Evolutionary conservation across 2,113 vertebrate genomes (phyloP), one percentile per base, ranked within the genome.

Genomic region (Cyanoliseus patagonus): DNA sequence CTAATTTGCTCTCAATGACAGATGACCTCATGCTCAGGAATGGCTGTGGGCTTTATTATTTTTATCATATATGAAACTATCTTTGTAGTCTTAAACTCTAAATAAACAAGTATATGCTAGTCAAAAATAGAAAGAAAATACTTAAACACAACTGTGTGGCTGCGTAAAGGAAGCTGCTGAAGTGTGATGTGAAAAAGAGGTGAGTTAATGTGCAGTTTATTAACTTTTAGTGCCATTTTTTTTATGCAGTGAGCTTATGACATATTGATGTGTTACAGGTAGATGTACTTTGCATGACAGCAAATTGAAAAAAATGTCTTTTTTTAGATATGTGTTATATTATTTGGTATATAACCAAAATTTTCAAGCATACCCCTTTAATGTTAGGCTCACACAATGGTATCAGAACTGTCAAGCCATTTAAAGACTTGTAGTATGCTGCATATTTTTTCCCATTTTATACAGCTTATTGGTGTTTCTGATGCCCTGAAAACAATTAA

Each of bases 11-110:
- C 13, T 59, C 7, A 16, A 83, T 92, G 86, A 90, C 87, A 94
- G 90, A 83, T 47, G 75, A 90, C 47, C 42, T 88, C 59, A 1
- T 87, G 88, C 25, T 94, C 63, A 93, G 76, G 81, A 83, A 73
- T 57, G 77, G 77, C 80, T 94, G 67, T 69, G 70, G 93, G 93
- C 83, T 94, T 64, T 81, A 55, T 92, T 88, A 89, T 92, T 93
- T 94, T 93, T 64, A 19, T 85, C 18, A 14, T 67, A 42, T 35
- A 78, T 31, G 91, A 90, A 94, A 76, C 9, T 15, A 80, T 53
- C 4, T 30, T 92, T 91, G 28, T 2, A 9, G 75, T 74, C 83
- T 64, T 68, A 93, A 97, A 93, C 55, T 74, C 33, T 77, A 68
- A 84, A 69, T 53, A 85, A 27, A 57, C 52, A 79, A 90, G 41